phyloP scores from a whole-genome alignment of 2,797 vertebrate genomes.

The Cuculus canorus region DNA sequence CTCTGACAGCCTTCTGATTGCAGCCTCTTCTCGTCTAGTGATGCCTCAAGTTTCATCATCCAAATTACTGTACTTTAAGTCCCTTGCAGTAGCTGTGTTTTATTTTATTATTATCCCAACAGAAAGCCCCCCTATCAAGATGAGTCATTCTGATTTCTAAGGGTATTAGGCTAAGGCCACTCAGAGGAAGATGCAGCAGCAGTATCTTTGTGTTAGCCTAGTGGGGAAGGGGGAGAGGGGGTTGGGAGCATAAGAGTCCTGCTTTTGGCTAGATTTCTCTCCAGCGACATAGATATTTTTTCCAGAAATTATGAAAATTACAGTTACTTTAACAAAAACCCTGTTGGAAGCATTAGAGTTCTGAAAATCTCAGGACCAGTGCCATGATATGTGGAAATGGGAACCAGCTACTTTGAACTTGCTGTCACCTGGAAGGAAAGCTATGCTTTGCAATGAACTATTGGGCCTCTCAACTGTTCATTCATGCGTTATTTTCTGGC shows the following conservation, averaged over 20 bases:
- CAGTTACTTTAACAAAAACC: background rate
- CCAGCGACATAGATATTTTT: background rate
- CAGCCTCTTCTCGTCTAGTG: slow-evolving; percentile 24
- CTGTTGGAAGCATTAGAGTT: background rate
- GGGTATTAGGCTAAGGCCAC: slow-evolving; percentile 39
- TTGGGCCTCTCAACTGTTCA: slow-evolving; percentile 23
- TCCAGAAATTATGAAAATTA: slow-evolving; percentile 41
- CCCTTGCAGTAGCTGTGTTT: slow-evolving; percentile 65
- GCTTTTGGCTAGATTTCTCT: slow-evolving; percentile 44
- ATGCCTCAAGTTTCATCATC: slow-evolving; percentile 54
- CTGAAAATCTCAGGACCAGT: background rate
- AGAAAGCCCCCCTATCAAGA: slow-evolving; percentile 69
- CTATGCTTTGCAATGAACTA: background rate
- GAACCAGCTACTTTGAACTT: background rate
- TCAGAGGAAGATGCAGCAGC: slow-evolving; percentile 45
- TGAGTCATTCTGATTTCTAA: slow-evolving; percentile 66
- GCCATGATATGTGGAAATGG: background rate
- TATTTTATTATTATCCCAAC: slow-evolving; percentile 66
- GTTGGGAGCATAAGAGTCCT: background rate
- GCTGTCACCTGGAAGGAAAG: background rate
- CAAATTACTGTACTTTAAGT: slow-evolving; percentile 47
- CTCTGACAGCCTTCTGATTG: slow-evolving; percentile 64
- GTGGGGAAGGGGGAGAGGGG: background rate
- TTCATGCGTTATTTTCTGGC: slow-evolving; percentile 32
- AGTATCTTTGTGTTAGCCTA: slow-evolving; percentile 29